Base-by-base conservation (phyloP, 2,797 vertebrate genomes). In the Taenioides sp. region DNA sequence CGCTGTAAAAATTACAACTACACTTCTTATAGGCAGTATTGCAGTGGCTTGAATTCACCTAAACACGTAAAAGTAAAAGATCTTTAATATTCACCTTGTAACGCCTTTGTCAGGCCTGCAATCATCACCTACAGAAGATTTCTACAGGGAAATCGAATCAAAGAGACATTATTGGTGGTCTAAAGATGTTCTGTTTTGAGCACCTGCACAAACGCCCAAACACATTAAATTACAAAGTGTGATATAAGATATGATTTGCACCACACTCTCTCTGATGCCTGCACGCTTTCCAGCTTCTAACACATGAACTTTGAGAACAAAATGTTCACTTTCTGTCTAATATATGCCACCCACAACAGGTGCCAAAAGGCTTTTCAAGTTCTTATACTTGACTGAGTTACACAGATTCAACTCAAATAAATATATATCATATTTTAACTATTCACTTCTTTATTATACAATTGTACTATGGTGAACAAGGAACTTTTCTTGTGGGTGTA, bases 321-420 rank as follows among this genome's bases (percentile, higher is more conserved):
- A 59, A 17, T 59, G 57, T 59, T 59, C 57, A 28, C 22, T 59
- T 59, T 23, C 57, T 59, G 57, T 25, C 57, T 59, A 59, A 55
- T 65, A 66, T 73, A 59, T 59, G 57, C 57, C 59, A 3, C 59
- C 59, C 59, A 61, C 59, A 27, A 61, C 31, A 61, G 31, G 31
- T 61, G 59, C 59, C 28, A 37, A 20, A 37, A n/a, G 17, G 23
- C 9, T 40, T 34, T 34, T 73, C 25, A 27, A 27, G 25, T 27
- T 27, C 25, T 1, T 71, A 90, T 87, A 84, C 87, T 83, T 88
- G 78, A 61, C n/a, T 37, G 59, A 37, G 28, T 59, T 59, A 18
- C 57, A 28, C 28, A 27, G 25, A 16, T 27, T 58, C 9, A 58
- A 58, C 23, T 27, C 25, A 27, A 27, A 27, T 27, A 27, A 27